These are phyloP conservation scores for Spilosoma lubricipeda DNA, from an alignment of 2,888 invertebrate species.

Conservation along the genomic window DNA sequence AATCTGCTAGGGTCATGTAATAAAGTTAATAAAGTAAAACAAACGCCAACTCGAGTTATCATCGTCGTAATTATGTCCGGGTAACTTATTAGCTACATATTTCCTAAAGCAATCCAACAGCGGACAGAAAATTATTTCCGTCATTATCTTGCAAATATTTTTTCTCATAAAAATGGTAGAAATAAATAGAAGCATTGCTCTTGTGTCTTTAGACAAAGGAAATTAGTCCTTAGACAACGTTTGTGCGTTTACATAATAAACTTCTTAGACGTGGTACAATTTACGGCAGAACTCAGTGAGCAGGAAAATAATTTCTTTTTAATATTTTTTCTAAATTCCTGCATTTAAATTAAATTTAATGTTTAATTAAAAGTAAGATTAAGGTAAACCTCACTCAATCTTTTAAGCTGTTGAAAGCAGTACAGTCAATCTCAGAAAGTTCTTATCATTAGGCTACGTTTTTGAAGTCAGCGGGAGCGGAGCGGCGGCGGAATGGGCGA, in stretches of 20 bases:
- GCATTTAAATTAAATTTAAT: background rate
- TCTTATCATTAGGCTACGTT: background rate
- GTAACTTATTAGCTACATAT: slow-evolving; percentile 24
- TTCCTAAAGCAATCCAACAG: slow-evolving; percentile 9
- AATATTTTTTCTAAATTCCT: background rate
- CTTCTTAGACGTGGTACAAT: slow-evolving; percentile 29
- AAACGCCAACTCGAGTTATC: background rate
- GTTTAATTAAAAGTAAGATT: background rate
- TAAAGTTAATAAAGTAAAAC: background rate
- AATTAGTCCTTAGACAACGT: slow-evolving; percentile 60
- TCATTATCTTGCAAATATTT: slow-evolving; percentile 30
- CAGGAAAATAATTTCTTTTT: background rate
- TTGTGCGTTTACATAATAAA: slow-evolving; percentile 52
- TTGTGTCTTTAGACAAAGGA: slow-evolving; percentile 53
- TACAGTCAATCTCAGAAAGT: background rate
- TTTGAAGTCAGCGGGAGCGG: background rate
- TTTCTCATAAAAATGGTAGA: slow-evolving; percentile 38
- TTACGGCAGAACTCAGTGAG: background rate
- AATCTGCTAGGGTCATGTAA: background rate
- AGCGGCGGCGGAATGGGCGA: no score
- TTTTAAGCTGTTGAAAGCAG: background rate
- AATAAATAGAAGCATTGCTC: slow-evolving; percentile 57
- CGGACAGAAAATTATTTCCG: slow-evolving; percentile 20
- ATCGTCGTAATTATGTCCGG: slow-evolving; percentile 1
- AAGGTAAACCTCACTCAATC: background rate